Evolutionary conservation across 2,888 invertebrate species (phyloP), one percentile per base, ranked within the genome.

Genomic region (Andrena flavipes): DNA sequence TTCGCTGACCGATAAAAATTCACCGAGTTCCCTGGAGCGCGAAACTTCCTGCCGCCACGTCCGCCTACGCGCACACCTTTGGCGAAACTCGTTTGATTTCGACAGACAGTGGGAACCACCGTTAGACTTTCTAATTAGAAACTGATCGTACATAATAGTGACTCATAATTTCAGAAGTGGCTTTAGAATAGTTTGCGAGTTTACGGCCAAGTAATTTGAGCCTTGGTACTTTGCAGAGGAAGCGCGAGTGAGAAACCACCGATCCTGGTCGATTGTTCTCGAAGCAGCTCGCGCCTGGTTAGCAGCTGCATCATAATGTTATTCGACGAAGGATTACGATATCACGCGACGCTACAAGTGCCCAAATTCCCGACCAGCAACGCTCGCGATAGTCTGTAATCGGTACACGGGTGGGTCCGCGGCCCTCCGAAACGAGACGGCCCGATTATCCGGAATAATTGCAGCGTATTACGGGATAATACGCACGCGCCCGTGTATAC

Each of bases 391-490:
- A 51, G 56, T 59, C 69, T 60, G 67, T 81, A 82, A 82, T 81
- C 82, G 42, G 42, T 13, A 42, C n/a, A 33, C 70, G 59, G 35
- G 56, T 62, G 49, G 10, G 67, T 70, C 65, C 42, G 23, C 48
- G 60, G 59, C 60, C 49, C 26, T 62, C 64, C 70, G 51, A 75
- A 81, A 81, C 67, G 76, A 81, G 71, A 67, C 82, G 70, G 62
- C 29, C 54, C 76, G 82, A 82, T 82, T 82, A 82, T 76, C 62
- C 60, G 54, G 82, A 70, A 81, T 75, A 81, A 81, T 81, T 82
- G 75, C 23, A 67, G 35, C 23, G 54, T 82, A 71, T 70, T 76
- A 71, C 10, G 56, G 75, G 62, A 29, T 71, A 81, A 81, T 49
- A 75, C 54, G 60, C 42, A 68, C 67, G 29, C 60, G 81, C 54